Evolutionary conservation across 2,113 vertebrate species (phyloP), one percentile per base, ranked within the genome.

Genomic region (Sardina pilchardus): DNA sequence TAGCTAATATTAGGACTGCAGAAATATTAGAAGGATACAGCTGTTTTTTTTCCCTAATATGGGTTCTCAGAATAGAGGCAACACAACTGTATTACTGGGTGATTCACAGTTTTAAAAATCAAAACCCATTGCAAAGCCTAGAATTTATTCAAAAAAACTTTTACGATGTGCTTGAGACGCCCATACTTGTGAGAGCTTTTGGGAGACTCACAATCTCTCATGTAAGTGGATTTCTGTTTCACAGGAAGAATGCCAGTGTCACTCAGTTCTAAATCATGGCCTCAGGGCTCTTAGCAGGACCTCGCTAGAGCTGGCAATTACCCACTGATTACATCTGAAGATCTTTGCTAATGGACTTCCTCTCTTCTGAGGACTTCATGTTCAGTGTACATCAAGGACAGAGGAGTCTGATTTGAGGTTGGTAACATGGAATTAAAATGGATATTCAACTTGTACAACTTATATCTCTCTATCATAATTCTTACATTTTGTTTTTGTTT

Each of bases 311-410:
- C 86, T 89, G 87, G 91, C 93, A 95, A 95, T 93, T 94, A 94
- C 85, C 87, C 87, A 88, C 91, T 93, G 88, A 93, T 94, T 94
- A 94, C 88, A 89, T 89, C 85, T 81, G 87, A 88, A 87, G 87
- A 93, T 92, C 91, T 90, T 86, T 50, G 21, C 91, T 95, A 94
- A 95, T 94, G 91, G 91, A 94, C 92, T 93, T 78, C 85, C 86
- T 89, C 86, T 78, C 89, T 92, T 93, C 88, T 84, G 84, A 50
- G 80, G 84, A 92, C 90, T 93, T 91, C 75, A 91, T 91, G 93
- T 92, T 84, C 86, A 86, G 90, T 89, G 90, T 87, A 93, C 94
- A 94, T 93, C 90, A 91, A 91, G 26, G 90, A 75, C 50, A 90
- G 87, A 90, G 53, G 82, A 50, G 50, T 87, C 67, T 81, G 85